A percentile compares a stretch with the other conserved stretches of the same genome.
Conservation (phyloP, 23 tunicate genomes). For the Aplidium turbinatum region DNA sequence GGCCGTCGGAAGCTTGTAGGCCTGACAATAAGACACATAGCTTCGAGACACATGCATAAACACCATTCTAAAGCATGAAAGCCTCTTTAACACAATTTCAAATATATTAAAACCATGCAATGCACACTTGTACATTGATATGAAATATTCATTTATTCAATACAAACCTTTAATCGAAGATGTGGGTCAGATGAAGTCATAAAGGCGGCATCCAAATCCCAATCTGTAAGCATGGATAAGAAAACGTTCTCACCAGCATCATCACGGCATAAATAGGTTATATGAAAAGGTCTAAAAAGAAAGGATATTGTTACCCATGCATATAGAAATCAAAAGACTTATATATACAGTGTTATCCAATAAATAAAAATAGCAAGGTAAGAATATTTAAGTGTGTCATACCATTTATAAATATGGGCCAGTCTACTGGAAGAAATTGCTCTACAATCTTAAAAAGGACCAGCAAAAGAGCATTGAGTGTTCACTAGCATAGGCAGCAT, state of each 20-base stretch:
- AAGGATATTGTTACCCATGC: background rate
- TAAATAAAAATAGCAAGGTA: background rate
- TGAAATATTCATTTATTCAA: background rate
- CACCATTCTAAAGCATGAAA: too few relatives aligned
- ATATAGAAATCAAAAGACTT: background rate
- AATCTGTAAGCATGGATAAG: constrained; percentile 92
- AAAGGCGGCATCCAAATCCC: constrained; percentile 97
- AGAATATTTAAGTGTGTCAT: too few relatives aligned
- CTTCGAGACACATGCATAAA: too few relatives aligned
- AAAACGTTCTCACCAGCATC: constrained; percentile 88
- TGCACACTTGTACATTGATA: background rate
- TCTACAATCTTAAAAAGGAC: too few relatives aligned
- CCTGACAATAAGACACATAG: too few relatives aligned
- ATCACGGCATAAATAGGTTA: constrained; percentile 89
- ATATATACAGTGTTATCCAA: background rate
- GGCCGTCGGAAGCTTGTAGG: too few relatives aligned
- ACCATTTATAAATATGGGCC: too few relatives aligned
- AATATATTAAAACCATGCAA: too few relatives aligned
- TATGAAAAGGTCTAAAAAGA: constrained; percentile 63
- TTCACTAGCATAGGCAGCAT: too few relatives aligned
- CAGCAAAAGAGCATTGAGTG: too few relatives aligned
- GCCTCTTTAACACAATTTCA: too few relatives aligned
- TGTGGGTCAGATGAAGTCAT: constrained; percentile 94
- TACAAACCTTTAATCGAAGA: constrained; percentile 59
- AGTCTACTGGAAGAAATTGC: too few relatives aligned